A percentile compares a stretch with the other conserved stretches of the same genome.
Evolutionary conservation across 2,113 vertebrate species (phyloP).

Genomic region (Abramis brama): DNA sequence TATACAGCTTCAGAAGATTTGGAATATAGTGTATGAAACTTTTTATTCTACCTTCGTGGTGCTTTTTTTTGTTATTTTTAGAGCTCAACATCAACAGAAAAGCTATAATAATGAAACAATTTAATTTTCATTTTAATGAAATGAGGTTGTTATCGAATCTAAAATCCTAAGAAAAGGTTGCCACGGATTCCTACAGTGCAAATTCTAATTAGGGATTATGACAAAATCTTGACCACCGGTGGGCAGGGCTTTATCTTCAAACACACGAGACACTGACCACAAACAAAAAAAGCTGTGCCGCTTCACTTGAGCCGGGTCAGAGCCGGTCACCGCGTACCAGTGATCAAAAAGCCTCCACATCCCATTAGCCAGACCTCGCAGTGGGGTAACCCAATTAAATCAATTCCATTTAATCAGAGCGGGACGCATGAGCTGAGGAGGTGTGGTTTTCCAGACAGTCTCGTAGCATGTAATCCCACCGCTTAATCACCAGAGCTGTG

Average conservation of each 20-base stretch:
- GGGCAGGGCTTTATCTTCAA: neutral
- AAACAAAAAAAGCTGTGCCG: neutral
- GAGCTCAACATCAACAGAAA: neutral
- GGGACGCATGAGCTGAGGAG: constrained; percentile 61
- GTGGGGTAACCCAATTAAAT: constrained; percentile 73
- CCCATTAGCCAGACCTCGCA: constrained; percentile 67
- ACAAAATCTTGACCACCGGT: neutral
- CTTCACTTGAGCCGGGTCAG: constrained; percentile 48
- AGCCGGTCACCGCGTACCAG: constrained; percentile 61
- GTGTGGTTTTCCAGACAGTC: constrained; percentile 64
- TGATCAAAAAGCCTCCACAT: constrained; percentile 68
- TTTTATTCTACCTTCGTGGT: neutral
- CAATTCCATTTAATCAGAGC: constrained; percentile 72
- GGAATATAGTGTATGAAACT: neutral
- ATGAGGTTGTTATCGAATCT: neutral
- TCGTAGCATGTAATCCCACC: constrained; percentile 64
- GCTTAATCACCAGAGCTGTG: constrained; percentile 57
- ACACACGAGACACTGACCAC: constrained; percentile 5
- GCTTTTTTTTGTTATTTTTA: neutral
- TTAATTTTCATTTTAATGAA: neutral
- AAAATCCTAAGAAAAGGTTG: neutral
- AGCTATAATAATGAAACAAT: neutral
- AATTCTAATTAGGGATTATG: neutral
- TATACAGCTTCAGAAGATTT: neutral
- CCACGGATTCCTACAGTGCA: neutral